phyloP scores from a whole-genome alignment of 2,888 invertebrate genomes.

The Sphinx pinastri region DNA sequence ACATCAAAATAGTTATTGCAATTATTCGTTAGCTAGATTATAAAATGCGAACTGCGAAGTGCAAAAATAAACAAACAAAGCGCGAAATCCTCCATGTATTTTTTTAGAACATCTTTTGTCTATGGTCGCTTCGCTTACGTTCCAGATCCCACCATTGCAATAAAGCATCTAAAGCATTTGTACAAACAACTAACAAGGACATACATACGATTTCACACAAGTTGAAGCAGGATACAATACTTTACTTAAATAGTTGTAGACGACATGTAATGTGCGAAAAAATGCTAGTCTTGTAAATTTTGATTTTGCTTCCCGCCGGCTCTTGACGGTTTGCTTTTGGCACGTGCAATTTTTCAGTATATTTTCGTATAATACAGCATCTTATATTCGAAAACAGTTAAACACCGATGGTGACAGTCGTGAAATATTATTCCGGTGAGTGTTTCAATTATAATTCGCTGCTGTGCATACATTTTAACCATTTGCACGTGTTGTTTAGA shows the following conservation, averaged over 20 bases:
- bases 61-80: too few species aligned
- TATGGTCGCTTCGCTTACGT: slow-evolving; percentile 4
- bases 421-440: slow-evolving; percentile 71
- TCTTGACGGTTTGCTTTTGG: slow-evolving; percentile 79
- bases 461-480: slow-evolving; percentile 51
- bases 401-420: slow-evolving; percentile 77
- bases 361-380: slow-evolving; percentile 58
- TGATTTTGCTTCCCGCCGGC: slow-evolving; percentile 80
- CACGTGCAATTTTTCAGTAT: slow-evolving; percentile 78
- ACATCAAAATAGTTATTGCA: too few species aligned
- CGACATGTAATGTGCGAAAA: slow-evolving; percentile 51
- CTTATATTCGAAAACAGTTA: slow-evolving; percentile 54
- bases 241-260: neutral
- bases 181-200: neutral
- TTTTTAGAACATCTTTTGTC: slow-evolving; percentile 26
- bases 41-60: too few species aligned
- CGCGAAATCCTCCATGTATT: slow-evolving; percentile 5
- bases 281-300: slow-evolving; percentile 63
- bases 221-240: neutral
- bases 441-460: slow-evolving; percentile 51
- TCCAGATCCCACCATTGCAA: neutral
- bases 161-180: neutral
- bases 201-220: neutral
- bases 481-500: slow-evolving; percentile 76
- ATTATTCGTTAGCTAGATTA: too few species aligned